A percentile compares a stretch with the other conserved stretches of the same genome.
phyloP scores from a whole-genome alignment of 2,113 vertebrate species.

The Coturnix japonica region DNA sequence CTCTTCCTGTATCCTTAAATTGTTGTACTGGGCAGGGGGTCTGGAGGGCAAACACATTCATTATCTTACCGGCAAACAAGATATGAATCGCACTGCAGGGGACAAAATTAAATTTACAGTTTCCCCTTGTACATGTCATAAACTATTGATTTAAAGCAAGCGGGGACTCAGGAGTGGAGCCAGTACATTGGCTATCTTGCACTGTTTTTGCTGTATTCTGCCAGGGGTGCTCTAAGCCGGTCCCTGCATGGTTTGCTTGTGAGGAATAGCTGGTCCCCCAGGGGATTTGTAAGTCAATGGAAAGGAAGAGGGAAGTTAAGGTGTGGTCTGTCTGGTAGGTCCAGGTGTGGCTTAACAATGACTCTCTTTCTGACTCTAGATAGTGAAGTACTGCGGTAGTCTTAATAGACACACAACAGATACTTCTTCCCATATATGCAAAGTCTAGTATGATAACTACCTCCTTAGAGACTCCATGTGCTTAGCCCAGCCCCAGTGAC shows the following conservation, averaged over 20 bases:
- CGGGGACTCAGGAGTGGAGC: slow-evolving; percentile 61
- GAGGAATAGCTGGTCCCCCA: not conserved
- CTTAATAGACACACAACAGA: not conserved
- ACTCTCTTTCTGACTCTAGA: not conserved
- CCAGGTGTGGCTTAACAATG: not conserved
- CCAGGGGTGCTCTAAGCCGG: not conserved
- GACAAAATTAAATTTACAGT: slow-evolving; percentile 85
- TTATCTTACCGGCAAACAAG: slow-evolving; percentile 80
- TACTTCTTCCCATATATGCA: not conserved
- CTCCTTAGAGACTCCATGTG: not conserved
- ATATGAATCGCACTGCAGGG: slow-evolving; percentile 78
- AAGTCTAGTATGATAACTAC: not conserved
- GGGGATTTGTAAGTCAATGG: not conserved
- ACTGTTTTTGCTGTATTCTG: slow-evolving; percentile 7
- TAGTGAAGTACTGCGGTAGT: not conserved
- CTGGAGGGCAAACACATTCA: slow-evolving; percentile 81
- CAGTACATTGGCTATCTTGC: not conserved
- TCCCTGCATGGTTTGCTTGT: not conserved
- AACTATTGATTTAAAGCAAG: slow-evolving; percentile 82
- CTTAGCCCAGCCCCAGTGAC: not conserved
- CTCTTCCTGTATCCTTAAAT: slow-evolving; percentile 78
- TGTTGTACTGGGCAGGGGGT: slow-evolving; percentile 75
- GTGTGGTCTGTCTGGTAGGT: not conserved
- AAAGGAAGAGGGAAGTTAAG: not conserved
- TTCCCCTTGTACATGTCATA: slow-evolving; percentile 82